Evolutionary conservation across 2,113 vertebrate species (phyloP), one percentile per base, ranked within the genome.

Genomic region (Oreocharis arfaki): DNA sequence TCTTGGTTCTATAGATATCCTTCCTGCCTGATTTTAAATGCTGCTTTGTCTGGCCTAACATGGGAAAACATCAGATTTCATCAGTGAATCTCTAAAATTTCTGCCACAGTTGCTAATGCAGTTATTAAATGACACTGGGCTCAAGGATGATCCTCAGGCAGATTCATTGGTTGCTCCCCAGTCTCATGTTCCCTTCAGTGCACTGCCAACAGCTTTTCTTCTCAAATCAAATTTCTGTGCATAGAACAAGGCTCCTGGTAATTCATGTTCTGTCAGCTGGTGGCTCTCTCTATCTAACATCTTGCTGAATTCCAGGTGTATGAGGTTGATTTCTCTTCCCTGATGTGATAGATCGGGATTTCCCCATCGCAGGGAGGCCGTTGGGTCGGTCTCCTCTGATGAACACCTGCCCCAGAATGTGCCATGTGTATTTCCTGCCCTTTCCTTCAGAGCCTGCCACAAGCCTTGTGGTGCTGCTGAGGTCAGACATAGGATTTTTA

Each of bases 1-100:
- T 42, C 47, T 80, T 53, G 0, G 3, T 50, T 89, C 6, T 79
- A 0, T 23, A 1, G 14, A 2, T n/a, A 2, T 12, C 53, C 37
- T 76, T 69, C 27, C 41, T 71, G 19, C 24, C 9, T 68, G 13
- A 27, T 82, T 93, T 78, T 32, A 65, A 42, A 30, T 39, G 28
- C 50, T 53, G 0, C 46, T 77, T 84, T 13, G 4, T 69, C 46
- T 77, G 63, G 24, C n/a, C 63, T 56, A n/a, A 15, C 0, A 0
- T 44, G n/a, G 75, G 41, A 53, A 74, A 47, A 13, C 39, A 35
- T 60, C 55, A 64, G 55, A n/a, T 74, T 80, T 84, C 12, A 33
- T 32, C 3, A 0, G 26, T 47, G 33, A 52, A 67, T 33, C 60
- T 67, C 61, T 52, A 10, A n/a, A 7, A 57, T 59, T 11, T 57